These are phyloP conservation scores for Falco concolor DNA, from an alignment of 2,797 vertebrate species.

Conservation along the genomic window DNA sequence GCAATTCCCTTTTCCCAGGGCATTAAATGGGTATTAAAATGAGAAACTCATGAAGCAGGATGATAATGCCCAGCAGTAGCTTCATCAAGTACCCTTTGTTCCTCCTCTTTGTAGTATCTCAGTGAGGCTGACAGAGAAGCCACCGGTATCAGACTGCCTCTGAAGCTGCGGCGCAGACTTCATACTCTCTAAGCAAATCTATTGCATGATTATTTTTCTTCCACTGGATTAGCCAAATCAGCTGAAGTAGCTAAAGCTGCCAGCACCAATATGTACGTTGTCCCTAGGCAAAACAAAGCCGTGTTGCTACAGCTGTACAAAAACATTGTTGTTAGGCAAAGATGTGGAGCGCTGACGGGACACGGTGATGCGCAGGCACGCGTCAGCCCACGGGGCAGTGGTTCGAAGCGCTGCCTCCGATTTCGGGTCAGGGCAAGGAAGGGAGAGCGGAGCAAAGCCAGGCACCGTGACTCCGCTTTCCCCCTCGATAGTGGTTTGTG, in stretches of 20 bases:
- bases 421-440: not conserved
- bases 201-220: not conserved
- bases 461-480: not conserved
- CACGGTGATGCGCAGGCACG: accelerated
- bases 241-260: not conserved
- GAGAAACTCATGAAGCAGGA: not conserved
- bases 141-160: not conserved
- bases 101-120: not conserved
- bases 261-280: not conserved
- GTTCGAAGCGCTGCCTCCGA: not conserved
- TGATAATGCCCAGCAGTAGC: not conserved
- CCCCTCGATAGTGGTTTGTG: not conserved
- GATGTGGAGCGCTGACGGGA: not conserved
- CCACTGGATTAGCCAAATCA: not conserved
- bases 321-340: not conserved
- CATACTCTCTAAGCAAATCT: not conserved
- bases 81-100: not conserved
- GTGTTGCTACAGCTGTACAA: not conserved
- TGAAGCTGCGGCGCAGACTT: accelerated
- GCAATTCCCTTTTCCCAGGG: not conserved
- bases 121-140: not conserved
- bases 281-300: not conserved
- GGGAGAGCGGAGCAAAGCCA: not conserved
- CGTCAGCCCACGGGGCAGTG: accelerated
- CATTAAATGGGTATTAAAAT: not conserved